These are phyloP conservation scores for Drosophila punjabiensis DNA, from an alignment of 1,140 invertebrate genomes.

Conservation along the genomic window DNA sequence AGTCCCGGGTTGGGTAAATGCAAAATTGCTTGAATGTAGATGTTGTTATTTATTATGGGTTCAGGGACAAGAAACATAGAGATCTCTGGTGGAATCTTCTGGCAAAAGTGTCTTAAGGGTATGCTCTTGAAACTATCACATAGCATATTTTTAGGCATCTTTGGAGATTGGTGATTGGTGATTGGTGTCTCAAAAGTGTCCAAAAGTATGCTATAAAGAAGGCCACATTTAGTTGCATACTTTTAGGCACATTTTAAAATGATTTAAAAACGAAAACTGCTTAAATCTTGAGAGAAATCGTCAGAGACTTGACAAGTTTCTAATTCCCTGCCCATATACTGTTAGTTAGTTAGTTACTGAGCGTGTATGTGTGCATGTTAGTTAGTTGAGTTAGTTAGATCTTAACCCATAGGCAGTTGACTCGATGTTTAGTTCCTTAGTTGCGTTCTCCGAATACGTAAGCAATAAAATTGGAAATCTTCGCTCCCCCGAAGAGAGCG, in stretches of 20 bases:
- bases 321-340: constrained; percentile 21
- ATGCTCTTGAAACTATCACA: background rate
- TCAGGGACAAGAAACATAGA: background rate
- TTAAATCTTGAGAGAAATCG: background rate
- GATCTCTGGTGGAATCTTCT: background rate
- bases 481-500: constrained; percentile 3
- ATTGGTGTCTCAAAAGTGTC: too few relatives aligned
- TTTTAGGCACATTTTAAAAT: background rate
- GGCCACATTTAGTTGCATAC: background rate
- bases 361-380: constrained; percentile 46
- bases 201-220: too few relatives aligned
- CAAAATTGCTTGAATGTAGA: constrained; percentile 19
- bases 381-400: constrained; percentile 52
- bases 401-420: constrained; percentile 39
- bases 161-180: too few relatives aligned
- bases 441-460: constrained; percentile 55
- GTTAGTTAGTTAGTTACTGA: constrained; percentile 44
- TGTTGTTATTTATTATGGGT: constrained; percentile 45
- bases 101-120: background rate
- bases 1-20: constrained; percentile 10
- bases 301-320: too few relatives aligned
- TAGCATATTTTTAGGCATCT: background rate
- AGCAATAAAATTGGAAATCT: constrained; percentile 53
- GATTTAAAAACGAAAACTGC: background rate
- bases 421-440: constrained; percentile 36